These are phyloP conservation scores for Cantharis rustica DNA, from an alignment of 2,888 invertebrate genomes.

Conservation along the genomic window DNA sequence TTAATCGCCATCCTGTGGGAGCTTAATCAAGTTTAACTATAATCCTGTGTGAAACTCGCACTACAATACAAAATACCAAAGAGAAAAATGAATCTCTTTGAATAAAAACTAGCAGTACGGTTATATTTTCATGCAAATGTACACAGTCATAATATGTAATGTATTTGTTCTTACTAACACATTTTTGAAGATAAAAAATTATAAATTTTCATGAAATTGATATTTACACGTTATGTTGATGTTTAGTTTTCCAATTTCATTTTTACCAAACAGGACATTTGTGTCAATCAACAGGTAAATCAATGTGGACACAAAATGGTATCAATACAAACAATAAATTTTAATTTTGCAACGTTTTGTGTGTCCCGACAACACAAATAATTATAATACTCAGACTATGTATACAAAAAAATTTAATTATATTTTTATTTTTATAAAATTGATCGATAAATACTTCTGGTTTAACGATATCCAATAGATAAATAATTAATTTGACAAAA, in stretches of 20 bases:
- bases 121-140: too few species aligned
- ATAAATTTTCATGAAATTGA: not conserved
- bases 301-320: constrained; percentile 26
- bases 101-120: too few species aligned
- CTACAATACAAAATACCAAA: not conserved
- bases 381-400: not conserved
- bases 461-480: not conserved
- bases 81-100: not conserved
- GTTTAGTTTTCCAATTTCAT: constrained; percentile 9
- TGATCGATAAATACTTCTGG: not conserved
- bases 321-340: too few species aligned
- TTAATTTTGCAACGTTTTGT: not conserved
- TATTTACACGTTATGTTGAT: not conserved
- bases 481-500: not conserved
- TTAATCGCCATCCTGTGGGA: not conserved
- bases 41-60: not conserved
- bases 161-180: not conserved
- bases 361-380: not conserved
- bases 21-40: not conserved
- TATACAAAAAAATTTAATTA: not conserved
- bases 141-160: too few species aligned
- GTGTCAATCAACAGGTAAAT: constrained; percentile 40
- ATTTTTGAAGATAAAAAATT: not conserved
- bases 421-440: not conserved
- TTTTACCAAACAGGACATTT: constrained; percentile 36